Base-by-base conservation (phyloP, 2,113 vertebrate genomes). In the Acanthisitta chloris region DNA sequence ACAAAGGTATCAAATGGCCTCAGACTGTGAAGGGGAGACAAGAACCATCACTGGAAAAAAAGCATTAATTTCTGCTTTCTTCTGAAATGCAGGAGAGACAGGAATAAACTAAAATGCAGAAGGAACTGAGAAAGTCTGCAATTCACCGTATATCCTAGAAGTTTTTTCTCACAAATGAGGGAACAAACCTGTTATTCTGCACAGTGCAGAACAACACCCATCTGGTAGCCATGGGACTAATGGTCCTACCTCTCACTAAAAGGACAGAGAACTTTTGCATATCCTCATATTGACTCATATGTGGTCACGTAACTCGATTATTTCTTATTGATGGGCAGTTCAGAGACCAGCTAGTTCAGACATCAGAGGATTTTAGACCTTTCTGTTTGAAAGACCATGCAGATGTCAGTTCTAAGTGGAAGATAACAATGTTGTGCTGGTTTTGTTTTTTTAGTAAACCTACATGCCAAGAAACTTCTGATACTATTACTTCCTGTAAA, bases 401-500 rank as follows among this genome's bases (percentile, higher is more conserved):
- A 48, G 36, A 64, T 65, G 45, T 57, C 24, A 31, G 8, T 83
- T 92, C 29, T 51, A 76, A 87, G 54, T 12, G 4, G 38, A 72
- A 77, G 49, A 73, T 80, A 92, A 83, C 5, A 58, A 8, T 34
- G 10, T 61, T 90, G 33, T 72, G 31, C 15, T 93, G 34, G n/a
- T 89, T 86, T 48, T 43, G 14, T 8, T 38, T 79, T 86, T 45
- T 87, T 18, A 77, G n/a, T 74, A 76, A 73, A 49, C 13, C 11
- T 17, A 61, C 62, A 92, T 82, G 23, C 54, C 40, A 38, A 96
- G 58, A 95, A 96, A 78, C 36, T 83, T 92, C 45, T 93, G 73
- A 92, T 81, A 57, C 48, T 93, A 31, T 89, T 96, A 55, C 51
- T 93, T 97, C 82, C 93, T 91, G 77, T 57, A 89, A 89, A 87